Percentiles rank a stretch among this genome's conserved stretches.
Conservation (phyloP, 2,113 vertebrate genomes). For the Anhinga rufa region DNA sequence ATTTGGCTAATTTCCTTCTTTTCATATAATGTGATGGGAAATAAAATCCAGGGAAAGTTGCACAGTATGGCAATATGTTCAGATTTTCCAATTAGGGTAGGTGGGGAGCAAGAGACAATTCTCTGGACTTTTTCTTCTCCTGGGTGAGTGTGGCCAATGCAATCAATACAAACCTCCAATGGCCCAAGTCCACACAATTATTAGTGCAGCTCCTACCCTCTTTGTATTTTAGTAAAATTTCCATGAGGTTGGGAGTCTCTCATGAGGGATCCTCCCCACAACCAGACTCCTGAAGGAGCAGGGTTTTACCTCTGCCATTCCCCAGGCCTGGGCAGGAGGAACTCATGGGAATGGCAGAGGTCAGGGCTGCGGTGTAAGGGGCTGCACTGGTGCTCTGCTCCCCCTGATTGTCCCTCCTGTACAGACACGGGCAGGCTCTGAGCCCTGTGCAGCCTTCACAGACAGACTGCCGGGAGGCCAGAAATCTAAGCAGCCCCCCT, state of each 20-base stretch:
- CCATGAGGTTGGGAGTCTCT: neutral
- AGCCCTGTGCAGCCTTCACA: neutral
- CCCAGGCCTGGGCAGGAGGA: neutral
- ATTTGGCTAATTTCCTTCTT: constrained; percentile 47
- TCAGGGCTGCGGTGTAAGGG: neutral
- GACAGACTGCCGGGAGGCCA: neutral
- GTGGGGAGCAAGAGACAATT: neutral
- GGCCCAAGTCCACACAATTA: neutral
- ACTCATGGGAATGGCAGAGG: neutral
- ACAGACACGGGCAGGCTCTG: neutral
- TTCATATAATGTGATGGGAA: constrained; percentile 23
- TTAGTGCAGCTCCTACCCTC: neutral
- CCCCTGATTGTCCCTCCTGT: neutral
- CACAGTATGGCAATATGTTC: neutral
- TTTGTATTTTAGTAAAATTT: neutral
- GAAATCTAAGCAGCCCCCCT: neutral
- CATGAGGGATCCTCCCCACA: neutral
- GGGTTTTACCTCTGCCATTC: neutral
- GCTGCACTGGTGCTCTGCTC: neutral
- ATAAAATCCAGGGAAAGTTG: constrained; percentile 9
- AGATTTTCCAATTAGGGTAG: neutral
- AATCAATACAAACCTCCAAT: neutral
- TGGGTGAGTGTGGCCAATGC: neutral
- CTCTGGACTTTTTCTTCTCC: neutral
- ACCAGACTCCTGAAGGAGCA: neutral